Conservation (phyloP, 2,888 invertebrate species). For the Hydriomena furcata region DNA sequence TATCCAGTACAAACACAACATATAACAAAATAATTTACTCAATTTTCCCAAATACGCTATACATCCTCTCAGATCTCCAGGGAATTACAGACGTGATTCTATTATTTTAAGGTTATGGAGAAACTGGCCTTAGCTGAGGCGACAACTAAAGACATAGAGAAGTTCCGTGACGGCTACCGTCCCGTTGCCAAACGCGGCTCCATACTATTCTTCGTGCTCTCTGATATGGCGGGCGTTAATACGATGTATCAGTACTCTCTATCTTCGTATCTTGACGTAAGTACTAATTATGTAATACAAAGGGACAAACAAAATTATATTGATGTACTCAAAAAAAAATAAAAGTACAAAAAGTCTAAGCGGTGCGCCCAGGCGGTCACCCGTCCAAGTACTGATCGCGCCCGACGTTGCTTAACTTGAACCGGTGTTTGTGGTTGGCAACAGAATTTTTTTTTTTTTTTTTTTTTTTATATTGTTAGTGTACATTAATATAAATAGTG, state of each 20-base stretch:
- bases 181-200: conserved; percentile 94
- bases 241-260: conserved; percentile 97
- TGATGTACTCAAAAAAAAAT: not conserved
- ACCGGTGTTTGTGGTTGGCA: conserved; percentile 44
- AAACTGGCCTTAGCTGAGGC: conserved; percentile 90
- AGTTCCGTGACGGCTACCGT: conserved; percentile 92
- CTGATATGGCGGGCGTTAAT: conserved; percentile 95
- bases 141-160: conserved; percentile 92
- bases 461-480: too few relatives aligned
- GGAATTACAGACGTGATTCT: too few relatives aligned
- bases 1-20: too few relatives aligned
- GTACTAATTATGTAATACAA: too few relatives aligned
- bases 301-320: too few relatives aligned
- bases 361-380: conserved; percentile 68
- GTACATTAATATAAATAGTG: too few relatives aligned
- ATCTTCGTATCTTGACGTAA: conserved; percentile 89
- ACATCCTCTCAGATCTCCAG: too few relatives aligned
- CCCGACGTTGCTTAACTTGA: conserved; percentile 76
- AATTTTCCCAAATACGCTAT: too few relatives aligned
- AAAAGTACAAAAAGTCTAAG: conserved; percentile 30
- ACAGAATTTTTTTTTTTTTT: conserved; percentile 33
- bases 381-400: conserved; percentile 63
- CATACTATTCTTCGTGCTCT: conserved; percentile 94
- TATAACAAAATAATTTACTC: too few relatives aligned
- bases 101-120: conserved; percentile 81